Base-by-base conservation (phyloP, 1,140 invertebrate genomes). In the Drosophila setifemur region DNA sequence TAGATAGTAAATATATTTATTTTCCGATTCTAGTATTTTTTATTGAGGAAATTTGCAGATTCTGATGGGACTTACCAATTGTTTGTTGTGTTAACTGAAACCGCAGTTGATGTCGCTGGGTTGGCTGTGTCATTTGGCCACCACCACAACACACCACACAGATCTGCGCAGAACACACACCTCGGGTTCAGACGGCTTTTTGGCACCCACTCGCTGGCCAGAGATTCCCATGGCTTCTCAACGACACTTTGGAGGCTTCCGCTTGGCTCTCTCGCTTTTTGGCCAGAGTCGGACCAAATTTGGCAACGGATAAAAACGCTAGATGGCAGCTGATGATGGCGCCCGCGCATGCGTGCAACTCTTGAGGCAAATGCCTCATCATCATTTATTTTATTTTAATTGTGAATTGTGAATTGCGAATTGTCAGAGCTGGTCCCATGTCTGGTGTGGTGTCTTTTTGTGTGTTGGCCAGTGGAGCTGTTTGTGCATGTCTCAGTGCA, bases 231-330 rank as follows among this genome's bases (percentile, higher is more conserved):
- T 85, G 74, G 70, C 70, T 75, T 48, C n/a, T n/a, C 52, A 63
- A 85, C 85, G 78, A 83, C 78, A 83, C 78, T 83, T 85, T 64
- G 71, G 54, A 33, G 70, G 55, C 53, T 42, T 70, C 58, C 60
- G 67, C 58, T 52, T 68, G 47, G 55, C 19, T 43, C 35, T 43
- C 35, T 52, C 16, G 67, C 67, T 69, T 19, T 69, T 58, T 42
- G n/a, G n/a, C n/a, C n/a, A n/a, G n/a, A n/a, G 73, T 54, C 78
- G 79, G 79, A 86, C 79, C 79, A 83, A 83, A 83, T 83, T 83
- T 83, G 79, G 79, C 74, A 71, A 75, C 69, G 72, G 54, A 63
- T 61, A 48, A 49, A 48, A 49, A 47, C 43, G 47, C 73, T 45
- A 48, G 67, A 73, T 77, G 79, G 78, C 73, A 83, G 78, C 55